Conservation (phyloP, 2,888 invertebrate genomes). For the Hypena proboscidalis region DNA sequence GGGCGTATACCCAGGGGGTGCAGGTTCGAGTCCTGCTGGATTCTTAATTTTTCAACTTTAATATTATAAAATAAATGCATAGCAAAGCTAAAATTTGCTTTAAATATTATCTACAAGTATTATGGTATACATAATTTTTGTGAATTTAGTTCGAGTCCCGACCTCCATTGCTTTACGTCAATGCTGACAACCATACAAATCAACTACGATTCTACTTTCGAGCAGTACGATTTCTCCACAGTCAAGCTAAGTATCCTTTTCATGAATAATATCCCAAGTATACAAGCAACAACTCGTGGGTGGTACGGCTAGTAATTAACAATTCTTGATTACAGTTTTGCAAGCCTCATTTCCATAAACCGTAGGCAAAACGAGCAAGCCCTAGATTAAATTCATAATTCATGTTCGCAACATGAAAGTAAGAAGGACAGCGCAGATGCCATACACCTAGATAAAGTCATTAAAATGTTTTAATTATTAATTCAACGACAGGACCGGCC, state of each 20-base stretch:
- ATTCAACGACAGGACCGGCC: conserved; percentile 39
- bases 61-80: no score
- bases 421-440: conserved; percentile 40
- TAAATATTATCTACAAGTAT: no score
- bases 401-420: conserved; percentile 46
- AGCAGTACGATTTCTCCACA: no score
- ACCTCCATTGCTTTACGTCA: no score
- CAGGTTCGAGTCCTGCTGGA: no score
- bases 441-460: conserved; percentile 61
- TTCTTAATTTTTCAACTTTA: no score
- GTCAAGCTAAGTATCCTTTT: conserved; percentile 23
- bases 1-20: no score
- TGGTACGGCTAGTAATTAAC: conserved; percentile 61
- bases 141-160: no score
- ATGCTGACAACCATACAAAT: no score
- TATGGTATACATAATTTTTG: no score
- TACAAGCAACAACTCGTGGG: conserved; percentile 55
- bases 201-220: no score
- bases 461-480: conserved; percentile 61
- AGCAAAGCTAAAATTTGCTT: no score
- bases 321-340: conserved; percentile 60
- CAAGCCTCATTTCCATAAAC: conserved; percentile 66
- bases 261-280: conserved; percentile 30
- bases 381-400: conserved; percentile 66
- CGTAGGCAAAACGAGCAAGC: conserved; percentile 58